These are phyloP conservation scores for Oreotrochilus melanogaster DNA, from an alignment of 2,113 vertebrate species.

Conservation along the genomic window DNA sequence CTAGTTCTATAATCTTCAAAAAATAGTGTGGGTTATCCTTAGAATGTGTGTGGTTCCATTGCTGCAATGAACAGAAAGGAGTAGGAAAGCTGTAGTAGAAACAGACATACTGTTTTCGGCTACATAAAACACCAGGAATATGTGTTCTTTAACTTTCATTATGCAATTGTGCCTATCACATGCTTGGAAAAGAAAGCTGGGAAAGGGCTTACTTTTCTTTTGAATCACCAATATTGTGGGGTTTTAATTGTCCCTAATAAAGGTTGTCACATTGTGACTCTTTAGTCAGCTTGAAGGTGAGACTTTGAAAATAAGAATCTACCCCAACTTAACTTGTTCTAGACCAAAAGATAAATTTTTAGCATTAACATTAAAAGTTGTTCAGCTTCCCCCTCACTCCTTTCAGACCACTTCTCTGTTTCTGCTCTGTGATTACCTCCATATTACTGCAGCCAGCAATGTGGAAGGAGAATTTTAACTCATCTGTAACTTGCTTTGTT, in stretches of 20 bases:
- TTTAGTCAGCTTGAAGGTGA: not conserved
- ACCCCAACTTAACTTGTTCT: not conserved
- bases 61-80: not conserved
- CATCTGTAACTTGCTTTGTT: not conserved
- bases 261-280: not conserved
- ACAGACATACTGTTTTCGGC: not conserved
- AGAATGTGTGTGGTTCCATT: not conserved
- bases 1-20: not conserved
- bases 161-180: not conserved
- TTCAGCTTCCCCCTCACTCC: not conserved
- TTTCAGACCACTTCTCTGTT: not conserved
- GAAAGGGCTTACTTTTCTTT: not conserved
- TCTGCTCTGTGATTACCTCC: not conserved
- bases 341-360: not conserved
- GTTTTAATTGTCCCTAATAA: not conserved
- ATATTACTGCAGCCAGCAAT: fast-evolving
- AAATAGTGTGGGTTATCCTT: not conserved
- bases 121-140: not conserved
- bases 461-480: not conserved
- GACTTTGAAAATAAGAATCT: not conserved
- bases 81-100: not conserved
- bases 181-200: not conserved
- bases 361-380: not conserved
- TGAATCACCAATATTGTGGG: not conserved
- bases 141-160: not conserved